phyloP scores from a whole-genome alignment of 2,797 vertebrate genomes.

The Spondyliosoma cantharus region DNA sequence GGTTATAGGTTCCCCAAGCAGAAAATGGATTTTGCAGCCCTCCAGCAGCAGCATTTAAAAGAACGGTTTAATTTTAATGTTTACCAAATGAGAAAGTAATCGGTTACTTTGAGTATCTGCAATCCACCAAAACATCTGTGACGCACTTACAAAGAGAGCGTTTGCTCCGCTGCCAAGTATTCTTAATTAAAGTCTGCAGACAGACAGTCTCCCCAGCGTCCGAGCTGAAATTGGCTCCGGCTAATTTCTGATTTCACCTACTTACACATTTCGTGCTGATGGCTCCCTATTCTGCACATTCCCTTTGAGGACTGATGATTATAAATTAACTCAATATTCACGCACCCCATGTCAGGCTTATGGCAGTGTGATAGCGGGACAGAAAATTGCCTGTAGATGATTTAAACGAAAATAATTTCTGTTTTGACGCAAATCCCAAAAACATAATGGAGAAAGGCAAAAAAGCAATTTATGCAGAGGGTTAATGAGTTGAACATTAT shows the following conservation, averaged over 20 bases:
- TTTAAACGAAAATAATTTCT: conserved; percentile 62
- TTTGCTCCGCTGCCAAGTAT: conserved; percentile 56
- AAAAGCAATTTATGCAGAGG: conserved; percentile 56
- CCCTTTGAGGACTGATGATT: conserved; percentile 69
- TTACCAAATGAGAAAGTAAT: conserved; percentile 42
- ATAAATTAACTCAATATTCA: conserved; percentile 67
- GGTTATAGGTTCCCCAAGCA: conserved; percentile 25
- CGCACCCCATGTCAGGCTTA: conserved; percentile 46
- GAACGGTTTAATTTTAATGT: conserved; percentile 28
- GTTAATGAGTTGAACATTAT: conserved; percentile 57
- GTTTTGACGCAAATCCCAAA: conserved; percentile 48
- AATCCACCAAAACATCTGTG: conserved; percentile 52
- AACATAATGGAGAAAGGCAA: conserved; percentile 54
- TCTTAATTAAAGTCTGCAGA: conserved; percentile 74
- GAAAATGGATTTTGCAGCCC: conserved; percentile 35
- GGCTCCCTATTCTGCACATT: conserved; percentile 50
- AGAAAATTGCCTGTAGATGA: conserved; percentile 63
- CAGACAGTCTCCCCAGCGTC: conserved; percentile 56
- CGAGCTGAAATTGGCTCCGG: conserved; percentile 59
- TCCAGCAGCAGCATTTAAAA: conserved; percentile 17
- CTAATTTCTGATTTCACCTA: conserved; percentile 64
- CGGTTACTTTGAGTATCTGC: conserved; percentile 45
- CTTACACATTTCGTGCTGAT: conserved; percentile 54
- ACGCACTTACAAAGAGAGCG: conserved; percentile 23
- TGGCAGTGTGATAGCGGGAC: conserved; percentile 42